Evolutionary conservation across 2,888 invertebrate species (phyloP).

Genomic region (Tryphoninae sp.): DNA sequence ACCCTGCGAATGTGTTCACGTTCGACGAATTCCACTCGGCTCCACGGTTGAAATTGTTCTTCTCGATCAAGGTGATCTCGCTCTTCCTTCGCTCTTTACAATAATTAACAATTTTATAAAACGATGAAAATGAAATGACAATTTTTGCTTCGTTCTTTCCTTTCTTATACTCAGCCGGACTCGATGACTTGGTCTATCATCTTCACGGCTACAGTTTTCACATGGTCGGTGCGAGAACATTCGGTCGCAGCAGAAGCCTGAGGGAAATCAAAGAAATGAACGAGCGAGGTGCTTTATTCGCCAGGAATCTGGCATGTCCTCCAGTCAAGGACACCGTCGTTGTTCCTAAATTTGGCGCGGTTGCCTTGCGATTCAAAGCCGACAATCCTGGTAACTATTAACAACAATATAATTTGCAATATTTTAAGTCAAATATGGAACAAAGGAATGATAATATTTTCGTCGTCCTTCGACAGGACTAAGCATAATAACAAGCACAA

Average conservation of each 20-base stretch:
- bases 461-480: background rate
- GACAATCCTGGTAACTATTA: conserved; percentile 86
- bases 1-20: conserved; percentile 88
- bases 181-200: conserved; percentile 88
- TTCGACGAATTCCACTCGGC: conserved; percentile 86
- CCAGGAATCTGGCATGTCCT: conserved; percentile 84
- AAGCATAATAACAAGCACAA: background rate
- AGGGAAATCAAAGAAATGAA: conserved; percentile 84
- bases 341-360: conserved; percentile 87
- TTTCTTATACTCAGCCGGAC: conserved; percentile 82
- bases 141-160: background rate
- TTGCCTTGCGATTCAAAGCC: conserved; percentile 88
- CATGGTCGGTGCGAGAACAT: conserved; percentile 84
- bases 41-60: conserved; percentile 88
- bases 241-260: conserved; percentile 82
- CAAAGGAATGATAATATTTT: background rate
- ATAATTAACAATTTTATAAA: background rate
- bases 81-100: background rate
- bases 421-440: background rate
- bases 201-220: conserved; percentile 89
- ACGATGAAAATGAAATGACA: background rate
- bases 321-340: conserved; percentile 89
- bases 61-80: conserved; percentile 87
- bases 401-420: conserved; percentile 4
- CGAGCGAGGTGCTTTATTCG: conserved; percentile 83